Evolutionary conservation across 1,140 invertebrate genomes (phyloP).

Genomic region (Bicyclus anynana): DNA sequence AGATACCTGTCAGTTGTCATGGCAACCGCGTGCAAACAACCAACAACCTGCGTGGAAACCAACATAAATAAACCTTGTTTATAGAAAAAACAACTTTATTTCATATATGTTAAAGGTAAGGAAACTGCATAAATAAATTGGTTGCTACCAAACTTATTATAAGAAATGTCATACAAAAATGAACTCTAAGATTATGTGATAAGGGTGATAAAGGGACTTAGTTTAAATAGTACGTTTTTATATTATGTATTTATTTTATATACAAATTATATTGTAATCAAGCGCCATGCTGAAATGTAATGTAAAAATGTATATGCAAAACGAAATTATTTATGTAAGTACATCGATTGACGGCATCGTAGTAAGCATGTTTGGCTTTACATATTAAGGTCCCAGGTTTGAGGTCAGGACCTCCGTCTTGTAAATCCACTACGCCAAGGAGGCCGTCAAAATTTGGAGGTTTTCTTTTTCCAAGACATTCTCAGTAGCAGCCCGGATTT

Average conservation of each 20-base stretch:
- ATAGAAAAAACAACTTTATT: background rate
- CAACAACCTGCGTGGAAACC: slow-evolving; percentile 10
- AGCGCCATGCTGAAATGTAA: background rate
- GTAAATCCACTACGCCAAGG: too few species aligned
- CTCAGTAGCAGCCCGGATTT: background rate
- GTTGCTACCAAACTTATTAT: background rate
- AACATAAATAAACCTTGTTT: background rate
- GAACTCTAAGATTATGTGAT: background rate
- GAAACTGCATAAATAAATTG: background rate
- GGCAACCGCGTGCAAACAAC: slow-evolving; percentile 49
- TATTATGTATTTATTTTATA: background rate
- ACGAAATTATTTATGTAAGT: background rate
- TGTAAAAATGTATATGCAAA: background rate
- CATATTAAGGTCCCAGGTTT: too few species aligned
- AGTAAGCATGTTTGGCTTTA: too few species aligned
- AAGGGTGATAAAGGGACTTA: background rate
- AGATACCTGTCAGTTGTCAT: slow-evolving; percentile 61
- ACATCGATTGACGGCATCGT: too few species aligned
- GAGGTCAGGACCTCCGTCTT: too few species aligned
- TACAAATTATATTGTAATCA: background rate
- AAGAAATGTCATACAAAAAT: background rate
- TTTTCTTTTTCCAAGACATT: too few species aligned
- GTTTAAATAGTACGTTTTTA: background rate
- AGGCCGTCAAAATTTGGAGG: too few species aligned
- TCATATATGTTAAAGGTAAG: background rate